Conservation (phyloP, 2,113 vertebrate genomes). For the Oryctolagus cuniculus region mOryCun1.1 NC_091441.1:41290001-41290500, state of each 20-base stretch:
- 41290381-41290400: neutral
- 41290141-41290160: neutral
- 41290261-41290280: neutral
- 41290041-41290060: neutral
- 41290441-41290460: neutral
- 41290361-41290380: neutral
- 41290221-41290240: neutral
- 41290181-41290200: neutral
- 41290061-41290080: neutral
- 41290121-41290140: neutral
- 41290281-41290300: neutral
- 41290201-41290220: neutral
- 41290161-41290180: too few species aligned
- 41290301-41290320: conserved; percentile 26
- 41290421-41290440: neutral
- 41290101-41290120: neutral
- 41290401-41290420: neutral
- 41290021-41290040: neutral
- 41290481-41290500: neutral
- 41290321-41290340: neutral
- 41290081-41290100: neutral
- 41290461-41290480: neutral
- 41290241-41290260: neutral
- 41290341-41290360: neutral
- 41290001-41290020: neutral